These are phyloP conservation scores for Rhynchopsitta pachyrhyncha DNA, from an alignment of 2,113 vertebrate genomes.

Conservation along the genomic window DNA sequence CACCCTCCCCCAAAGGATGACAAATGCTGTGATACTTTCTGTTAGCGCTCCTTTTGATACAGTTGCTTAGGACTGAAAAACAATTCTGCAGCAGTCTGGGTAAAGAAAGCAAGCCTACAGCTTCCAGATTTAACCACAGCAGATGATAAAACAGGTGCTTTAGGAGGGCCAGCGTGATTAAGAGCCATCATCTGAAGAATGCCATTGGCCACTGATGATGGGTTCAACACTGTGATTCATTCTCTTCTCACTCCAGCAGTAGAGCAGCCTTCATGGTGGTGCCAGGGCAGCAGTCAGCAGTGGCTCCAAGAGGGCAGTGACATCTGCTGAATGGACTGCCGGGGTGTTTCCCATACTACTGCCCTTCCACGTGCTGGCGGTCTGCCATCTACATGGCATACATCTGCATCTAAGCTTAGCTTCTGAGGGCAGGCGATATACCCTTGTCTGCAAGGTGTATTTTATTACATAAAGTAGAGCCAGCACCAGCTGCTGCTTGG, in stretches of 20 bases:
- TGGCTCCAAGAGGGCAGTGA: background rate
- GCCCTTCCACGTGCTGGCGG: background rate
- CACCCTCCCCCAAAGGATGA: background rate
- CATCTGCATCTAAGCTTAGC: background rate
- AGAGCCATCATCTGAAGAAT: background rate
- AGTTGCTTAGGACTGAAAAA: background rate
- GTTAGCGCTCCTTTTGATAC: background rate
- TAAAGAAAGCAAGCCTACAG: background rate
- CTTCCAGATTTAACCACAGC: background rate
- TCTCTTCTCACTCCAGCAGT: background rate
- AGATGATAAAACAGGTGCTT: background rate
- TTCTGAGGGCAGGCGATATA: background rate
- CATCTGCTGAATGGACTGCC: background rate
- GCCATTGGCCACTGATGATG: accelerated
- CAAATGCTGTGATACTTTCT: background rate
- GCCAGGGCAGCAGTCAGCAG: background rate
- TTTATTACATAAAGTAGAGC: background rate
- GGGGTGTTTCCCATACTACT: accelerated
- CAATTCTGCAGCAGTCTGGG: background rate
- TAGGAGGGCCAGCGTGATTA: background rate
- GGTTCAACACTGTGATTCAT: background rate
- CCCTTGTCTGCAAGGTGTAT: background rate
- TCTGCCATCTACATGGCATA: background rate
- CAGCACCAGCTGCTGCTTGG: background rate
- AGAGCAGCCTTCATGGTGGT: accelerated